phyloP scores from a whole-genome alignment of 1,140 invertebrate species.

The Calycopis cecrops region DNA sequence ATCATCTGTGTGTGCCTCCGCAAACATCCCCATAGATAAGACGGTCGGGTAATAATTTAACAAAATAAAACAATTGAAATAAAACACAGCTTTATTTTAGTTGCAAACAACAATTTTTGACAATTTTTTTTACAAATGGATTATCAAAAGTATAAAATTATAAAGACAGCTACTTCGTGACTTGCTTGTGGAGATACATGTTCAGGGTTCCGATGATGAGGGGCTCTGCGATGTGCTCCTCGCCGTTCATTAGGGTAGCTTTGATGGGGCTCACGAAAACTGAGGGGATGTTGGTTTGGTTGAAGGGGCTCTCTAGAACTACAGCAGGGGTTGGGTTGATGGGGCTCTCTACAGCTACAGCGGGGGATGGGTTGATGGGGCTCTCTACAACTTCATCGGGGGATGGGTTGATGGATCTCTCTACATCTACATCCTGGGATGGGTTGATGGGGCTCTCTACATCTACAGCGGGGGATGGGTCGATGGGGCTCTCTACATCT shows the following conservation, averaged over 20 bases:
- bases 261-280: neutral
- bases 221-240: constrained; percentile 20
- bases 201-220: constrained; percentile 17
- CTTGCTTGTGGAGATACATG: no score
- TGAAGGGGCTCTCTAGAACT: no score
- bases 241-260: constrained; percentile 20
- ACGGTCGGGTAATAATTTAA: no score
- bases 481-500: constrained; percentile 16
- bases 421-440: constrained; percentile 16
- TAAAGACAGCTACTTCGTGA: no score
- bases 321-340: constrained; percentile 20
- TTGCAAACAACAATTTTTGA: no score
- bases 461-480: constrained; percentile 15
- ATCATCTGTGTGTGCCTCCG: no score
- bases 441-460: constrained; percentile 14
- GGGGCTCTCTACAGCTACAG: constrained; percentile 13
- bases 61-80: no score
- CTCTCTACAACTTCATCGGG: constrained; percentile 19
- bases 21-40: no score
- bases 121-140: no score
- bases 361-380: constrained; percentile 14
- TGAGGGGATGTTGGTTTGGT: constrained; percentile 20
- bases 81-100: no score
- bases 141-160: no score
- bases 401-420: neutral